phyloP scores from a whole-genome alignment of 2,113 vertebrate species.

The Camelus bactrianus region DNA sequence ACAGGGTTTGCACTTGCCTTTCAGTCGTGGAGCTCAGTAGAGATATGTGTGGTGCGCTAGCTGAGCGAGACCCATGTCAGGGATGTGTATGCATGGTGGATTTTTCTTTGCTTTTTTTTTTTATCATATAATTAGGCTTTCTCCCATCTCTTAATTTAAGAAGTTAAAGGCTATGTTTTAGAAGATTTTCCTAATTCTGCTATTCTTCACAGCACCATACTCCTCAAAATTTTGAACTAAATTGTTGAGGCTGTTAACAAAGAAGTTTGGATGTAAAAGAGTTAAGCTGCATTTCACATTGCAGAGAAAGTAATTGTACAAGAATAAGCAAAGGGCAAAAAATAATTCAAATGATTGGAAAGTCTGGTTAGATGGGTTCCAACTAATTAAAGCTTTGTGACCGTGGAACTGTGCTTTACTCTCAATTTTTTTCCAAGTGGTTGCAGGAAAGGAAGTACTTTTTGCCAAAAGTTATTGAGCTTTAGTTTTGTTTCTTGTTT shows the following conservation, averaged over 20 bases:
- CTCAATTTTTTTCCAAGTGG: neutral
- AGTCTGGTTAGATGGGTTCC: neutral
- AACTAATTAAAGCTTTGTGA: neutral
- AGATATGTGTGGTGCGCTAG: neutral
- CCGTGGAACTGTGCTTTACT: neutral
- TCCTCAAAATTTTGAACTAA: conserved; percentile 29
- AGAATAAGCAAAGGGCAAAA: conserved; percentile 38
- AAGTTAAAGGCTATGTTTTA: neutral
- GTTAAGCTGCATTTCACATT: neutral
- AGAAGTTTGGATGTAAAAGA: neutral
- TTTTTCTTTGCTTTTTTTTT: too few species aligned
- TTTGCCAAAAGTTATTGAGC: neutral
- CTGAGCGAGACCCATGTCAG: neutral
- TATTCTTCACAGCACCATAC: neutral
- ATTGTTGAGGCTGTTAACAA: neutral
- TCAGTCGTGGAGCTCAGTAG: neutral
- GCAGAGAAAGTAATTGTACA: neutral
- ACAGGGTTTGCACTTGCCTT: neutral
- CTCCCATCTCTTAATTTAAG: neutral
- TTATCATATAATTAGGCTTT: neutral
- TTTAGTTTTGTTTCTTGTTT: conserved; percentile 29
- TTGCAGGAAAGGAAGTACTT: conserved; percentile 10
- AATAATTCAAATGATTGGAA: neutral
- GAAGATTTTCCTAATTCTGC: neutral
- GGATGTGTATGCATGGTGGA: neutral